These are phyloP conservation scores for Etheostoma cragini DNA, from an alignment of 2,113 vertebrate species.

Conservation along the genomic window DNA sequence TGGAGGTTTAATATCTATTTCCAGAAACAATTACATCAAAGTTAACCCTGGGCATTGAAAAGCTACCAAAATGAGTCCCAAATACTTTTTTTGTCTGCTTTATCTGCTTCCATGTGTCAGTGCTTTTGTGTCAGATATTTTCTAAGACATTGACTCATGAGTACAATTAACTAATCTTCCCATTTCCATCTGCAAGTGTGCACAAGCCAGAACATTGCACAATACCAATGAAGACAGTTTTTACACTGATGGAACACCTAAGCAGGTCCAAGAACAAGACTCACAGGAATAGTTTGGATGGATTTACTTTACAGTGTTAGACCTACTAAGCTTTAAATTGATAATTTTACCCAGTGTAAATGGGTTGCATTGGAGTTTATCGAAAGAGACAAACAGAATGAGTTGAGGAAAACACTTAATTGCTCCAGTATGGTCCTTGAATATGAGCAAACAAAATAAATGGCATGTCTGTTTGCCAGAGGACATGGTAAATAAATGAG, in stretches of 20 bases:
- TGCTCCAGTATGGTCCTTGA: conserved; percentile 9
- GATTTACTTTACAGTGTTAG: conserved; percentile 5
- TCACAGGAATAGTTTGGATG: not conserved
- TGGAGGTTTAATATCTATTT: not conserved
- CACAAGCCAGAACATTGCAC: not conserved
- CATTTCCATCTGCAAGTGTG: not conserved
- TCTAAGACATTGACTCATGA: not conserved
- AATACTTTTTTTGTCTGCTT: not conserved
- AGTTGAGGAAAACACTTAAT: conserved; percentile 28
- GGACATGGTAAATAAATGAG: conserved; percentile 9
- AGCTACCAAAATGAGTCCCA: not conserved
- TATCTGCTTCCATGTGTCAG: not conserved
- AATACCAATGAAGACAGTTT: not conserved
- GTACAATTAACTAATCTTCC: not conserved
- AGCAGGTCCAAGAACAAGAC: conserved; percentile 6
- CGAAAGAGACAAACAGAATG: conserved; percentile 27
- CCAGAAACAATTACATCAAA: not conserved
- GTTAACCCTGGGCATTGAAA: not conserved
- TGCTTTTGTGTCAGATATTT: not conserved
- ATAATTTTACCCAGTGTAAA: conserved; percentile 22
- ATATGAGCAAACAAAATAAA: not conserved
- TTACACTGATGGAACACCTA: conserved; percentile 17
- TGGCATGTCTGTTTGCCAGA: conserved; percentile 12
- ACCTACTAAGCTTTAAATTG: conserved; percentile 6
- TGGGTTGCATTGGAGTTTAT: conserved; percentile 5